phyloP scores from a whole-genome alignment of 1,140 invertebrate species.

The Lysiphlebus fabarum region DNA sequence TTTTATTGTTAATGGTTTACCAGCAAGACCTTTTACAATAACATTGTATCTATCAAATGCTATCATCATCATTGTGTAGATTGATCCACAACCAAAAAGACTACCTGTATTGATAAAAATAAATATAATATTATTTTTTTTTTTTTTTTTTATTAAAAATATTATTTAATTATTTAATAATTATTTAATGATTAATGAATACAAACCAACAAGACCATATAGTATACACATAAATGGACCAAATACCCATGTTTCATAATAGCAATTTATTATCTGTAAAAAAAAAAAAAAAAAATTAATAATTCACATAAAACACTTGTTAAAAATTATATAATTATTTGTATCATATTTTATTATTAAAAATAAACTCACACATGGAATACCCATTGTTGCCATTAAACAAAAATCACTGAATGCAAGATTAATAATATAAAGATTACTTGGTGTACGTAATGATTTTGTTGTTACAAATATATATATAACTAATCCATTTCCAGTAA shows the following conservation, averaged over 20 bases:
- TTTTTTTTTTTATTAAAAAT: too few species aligned
- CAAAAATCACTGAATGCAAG: slow-evolving; percentile 59
- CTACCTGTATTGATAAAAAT: too few species aligned
- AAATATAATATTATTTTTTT: too few species aligned
- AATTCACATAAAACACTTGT: not conserved
- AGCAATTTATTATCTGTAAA: slow-evolving; percentile 15
- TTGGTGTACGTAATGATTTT: slow-evolving; percentile 58
- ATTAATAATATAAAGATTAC: slow-evolving; percentile 62
- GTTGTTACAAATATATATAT: slow-evolving; percentile 64
- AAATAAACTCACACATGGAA: slow-evolving; percentile 40
- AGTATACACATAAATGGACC: slow-evolving; percentile 57
- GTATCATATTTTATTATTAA: slow-evolving; percentile 41
- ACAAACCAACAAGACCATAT: slow-evolving; percentile 56
- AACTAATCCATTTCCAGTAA: slow-evolving; percentile 62
- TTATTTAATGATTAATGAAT: too few species aligned
- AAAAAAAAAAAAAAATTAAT: slow-evolving; percentile 1
- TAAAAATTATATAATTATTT: not conserved
- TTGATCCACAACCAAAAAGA: slow-evolving; percentile 56
- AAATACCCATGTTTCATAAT: slow-evolving; percentile 26
- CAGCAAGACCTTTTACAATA: slow-evolving; percentile 61
- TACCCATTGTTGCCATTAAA: slow-evolving; percentile 53
- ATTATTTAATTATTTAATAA: too few species aligned
- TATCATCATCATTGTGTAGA: slow-evolving; percentile 57
- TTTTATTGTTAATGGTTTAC: slow-evolving; percentile 66
- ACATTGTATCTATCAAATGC: slow-evolving; percentile 59